Percentiles rank a stretch among this genome's conserved stretches.
Evolutionary conservation across 2,797 vertebrate species (phyloP).

Genomic region (Acestrorhynchus altus): DNA sequence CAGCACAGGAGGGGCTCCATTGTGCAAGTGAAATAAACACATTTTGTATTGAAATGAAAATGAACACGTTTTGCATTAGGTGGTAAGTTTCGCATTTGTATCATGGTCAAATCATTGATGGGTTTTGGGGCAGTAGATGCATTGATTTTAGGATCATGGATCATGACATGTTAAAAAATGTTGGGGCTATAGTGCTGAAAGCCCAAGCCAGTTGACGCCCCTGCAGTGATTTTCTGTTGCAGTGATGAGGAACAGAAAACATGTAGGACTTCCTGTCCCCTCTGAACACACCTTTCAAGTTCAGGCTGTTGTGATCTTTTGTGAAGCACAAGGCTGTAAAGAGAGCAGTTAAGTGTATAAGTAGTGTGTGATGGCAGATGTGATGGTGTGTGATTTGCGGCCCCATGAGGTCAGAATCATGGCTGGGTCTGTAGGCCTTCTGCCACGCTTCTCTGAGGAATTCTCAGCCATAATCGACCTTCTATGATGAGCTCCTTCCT

Average conservation of each 20-base stretch:
- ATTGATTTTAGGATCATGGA: too few relatives aligned
- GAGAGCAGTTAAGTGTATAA: constrained; percentile 15
- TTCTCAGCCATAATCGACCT: constrained; percentile 53
- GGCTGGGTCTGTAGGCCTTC: constrained; percentile 36
- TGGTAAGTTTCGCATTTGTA: too few relatives aligned
- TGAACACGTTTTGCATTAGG: too few relatives aligned
- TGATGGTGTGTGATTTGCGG: constrained; percentile 2
- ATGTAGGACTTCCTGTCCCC: background rate
- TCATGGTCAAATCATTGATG: too few relatives aligned
- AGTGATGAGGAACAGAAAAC: background rate
- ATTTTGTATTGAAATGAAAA: too few relatives aligned
- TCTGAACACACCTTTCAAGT: constrained; percentile 24
- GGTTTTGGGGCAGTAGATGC: too few relatives aligned
- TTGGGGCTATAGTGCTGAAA: too few relatives aligned
- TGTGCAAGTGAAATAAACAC: too few relatives aligned
- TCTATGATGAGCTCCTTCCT: constrained; percentile 47
- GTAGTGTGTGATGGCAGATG: background rate
- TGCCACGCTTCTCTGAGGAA: constrained; percentile 42
- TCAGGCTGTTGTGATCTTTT: constrained; percentile 25
- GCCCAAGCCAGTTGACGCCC: too few relatives aligned
- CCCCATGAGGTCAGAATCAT: constrained; percentile 31
- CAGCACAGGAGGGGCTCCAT: too few relatives aligned
- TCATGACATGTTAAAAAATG: too few relatives aligned
- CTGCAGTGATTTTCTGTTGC: too few relatives aligned
- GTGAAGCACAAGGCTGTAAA: constrained; percentile 3